A percentile compares a stretch with the other conserved stretches of the same genome.
These are phyloP conservation scores for Napeogenes inachia DNA, from an alignment of 2,888 invertebrate genomes.

Conservation along the genomic window DNA sequence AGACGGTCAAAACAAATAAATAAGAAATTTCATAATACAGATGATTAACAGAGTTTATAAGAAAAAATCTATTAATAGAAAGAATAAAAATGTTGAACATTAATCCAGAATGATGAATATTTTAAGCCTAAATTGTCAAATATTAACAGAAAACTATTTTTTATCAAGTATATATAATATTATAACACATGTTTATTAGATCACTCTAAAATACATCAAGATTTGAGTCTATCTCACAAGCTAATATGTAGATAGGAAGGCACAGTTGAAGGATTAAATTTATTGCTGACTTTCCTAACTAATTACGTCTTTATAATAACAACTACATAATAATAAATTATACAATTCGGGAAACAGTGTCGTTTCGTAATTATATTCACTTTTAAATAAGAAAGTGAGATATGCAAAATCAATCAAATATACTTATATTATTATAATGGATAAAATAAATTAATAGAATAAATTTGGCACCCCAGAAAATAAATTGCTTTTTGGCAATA, in stretches of 20 bases:
- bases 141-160: slow-evolving; percentile 22
- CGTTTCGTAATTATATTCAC: slow-evolving; percentile 11
- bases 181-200: too few species aligned
- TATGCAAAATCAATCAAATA: slow-evolving; percentile 12
- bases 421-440: slow-evolving; percentile 8
- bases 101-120: too few species aligned
- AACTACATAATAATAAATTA: slow-evolving; percentile 37
- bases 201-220: slow-evolving; percentile 62
- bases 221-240: slow-evolving; percentile 65
- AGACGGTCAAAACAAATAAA: slow-evolving; percentile 3
- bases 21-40: not conserved
- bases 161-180: slow-evolving; percentile 47
- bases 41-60: not conserved
- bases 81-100: too few species aligned
- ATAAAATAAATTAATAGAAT: slow-evolving; percentile 31
- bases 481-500: slow-evolving; percentile 17
- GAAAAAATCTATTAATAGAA: not conserved
- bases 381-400: slow-evolving; percentile 8
- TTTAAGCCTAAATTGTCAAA: too few species aligned
- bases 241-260: slow-evolving; percentile 77
- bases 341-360: slow-evolving; percentile 17
- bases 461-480: slow-evolving; percentile 59
- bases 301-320: slow-evolving; percentile 49
- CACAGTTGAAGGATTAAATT: slow-evolving; percentile 77
- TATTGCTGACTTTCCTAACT: slow-evolving; percentile 76